Conservation (phyloP, 2,888 invertebrate genomes). For the Onthophagus sagittarius region DNA sequence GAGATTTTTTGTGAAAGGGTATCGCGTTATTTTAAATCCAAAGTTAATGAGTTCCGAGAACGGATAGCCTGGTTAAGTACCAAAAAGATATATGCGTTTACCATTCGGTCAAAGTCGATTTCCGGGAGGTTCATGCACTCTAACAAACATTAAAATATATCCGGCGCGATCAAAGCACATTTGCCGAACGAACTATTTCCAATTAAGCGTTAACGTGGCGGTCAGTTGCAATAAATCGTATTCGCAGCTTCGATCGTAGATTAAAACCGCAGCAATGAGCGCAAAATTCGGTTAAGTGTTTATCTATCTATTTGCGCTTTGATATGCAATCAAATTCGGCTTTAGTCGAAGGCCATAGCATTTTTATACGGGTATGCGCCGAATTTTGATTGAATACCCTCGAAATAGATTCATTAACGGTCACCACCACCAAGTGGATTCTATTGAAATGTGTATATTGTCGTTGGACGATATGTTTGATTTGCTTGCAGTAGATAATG, state of each 20-base stretch:
- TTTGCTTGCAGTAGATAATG: constrained; percentile 11
- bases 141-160: not conserved
- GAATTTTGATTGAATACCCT: not conserved
- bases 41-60: not conserved
- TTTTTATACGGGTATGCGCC: not conserved
- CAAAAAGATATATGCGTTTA: not conserved
- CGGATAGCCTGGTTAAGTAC: not conserved
- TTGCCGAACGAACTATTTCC: not conserved
- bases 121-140: not conserved
- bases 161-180: not conserved
- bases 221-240: not conserved
- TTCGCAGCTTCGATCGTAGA: not conserved
- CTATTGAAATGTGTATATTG: not conserved
- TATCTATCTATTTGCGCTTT: not conserved
- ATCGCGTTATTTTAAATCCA: too few species aligned
- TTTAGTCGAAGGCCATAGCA: not conserved
- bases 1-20: too few species aligned
- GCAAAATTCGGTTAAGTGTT: not conserved
- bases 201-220: not conserved
- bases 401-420: constrained; percentile 9
- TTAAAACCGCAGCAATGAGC: not conserved
- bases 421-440: not conserved
- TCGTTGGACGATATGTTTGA: constrained; percentile 2
- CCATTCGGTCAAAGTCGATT: not conserved
- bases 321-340: not conserved